A percentile compares a stretch with the other conserved stretches of the same genome.
Evolutionary conservation across 2,113 vertebrate genomes (phyloP).

Genomic region (Sinocyclocheilus grahami): DNA sequence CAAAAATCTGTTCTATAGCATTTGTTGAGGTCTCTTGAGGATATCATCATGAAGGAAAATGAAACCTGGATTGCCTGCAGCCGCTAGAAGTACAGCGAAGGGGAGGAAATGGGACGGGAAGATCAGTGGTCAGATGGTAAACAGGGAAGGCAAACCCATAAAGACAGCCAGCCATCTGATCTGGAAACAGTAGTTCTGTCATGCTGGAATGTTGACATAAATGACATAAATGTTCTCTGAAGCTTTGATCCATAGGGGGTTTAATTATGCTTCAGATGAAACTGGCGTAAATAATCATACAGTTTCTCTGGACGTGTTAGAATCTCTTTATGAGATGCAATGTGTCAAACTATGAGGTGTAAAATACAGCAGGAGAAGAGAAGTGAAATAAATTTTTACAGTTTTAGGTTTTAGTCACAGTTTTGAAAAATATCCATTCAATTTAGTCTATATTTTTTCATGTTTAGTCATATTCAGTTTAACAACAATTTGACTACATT

Average conservation of each 20-base stretch:
- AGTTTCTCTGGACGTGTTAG: not conserved
- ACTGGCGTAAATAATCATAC: constrained; percentile 2
- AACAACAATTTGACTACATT: not conserved
- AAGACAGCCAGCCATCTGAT: constrained; percentile 28
- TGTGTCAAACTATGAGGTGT: constrained; percentile 11
- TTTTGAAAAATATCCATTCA: no score
- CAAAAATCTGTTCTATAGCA: constrained; percentile 55
- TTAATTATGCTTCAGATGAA: constrained; percentile 21
- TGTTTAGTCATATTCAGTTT: not conserved
- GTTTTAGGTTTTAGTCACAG: no score
- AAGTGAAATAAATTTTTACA: no score
- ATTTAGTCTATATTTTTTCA: not conserved
- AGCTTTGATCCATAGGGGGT: constrained; percentile 24
- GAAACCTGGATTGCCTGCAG: constrained; percentile 32
- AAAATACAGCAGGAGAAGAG: not conserved
- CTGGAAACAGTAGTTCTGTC: constrained; percentile 33
- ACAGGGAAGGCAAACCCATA: constrained; percentile 2
- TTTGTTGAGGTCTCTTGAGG: constrained; percentile 44
- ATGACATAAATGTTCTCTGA: not conserved
- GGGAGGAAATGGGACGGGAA: constrained; percentile 1
- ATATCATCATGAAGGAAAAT: constrained; percentile 41
- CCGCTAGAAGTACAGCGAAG: not conserved
- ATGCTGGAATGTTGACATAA: not conserved
- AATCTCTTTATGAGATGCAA: constrained; percentile 14
- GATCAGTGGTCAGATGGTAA: constrained; percentile 33